Conservation (phyloP, 2,888 invertebrate species). For the Acanthosepion esculentum region DNA sequence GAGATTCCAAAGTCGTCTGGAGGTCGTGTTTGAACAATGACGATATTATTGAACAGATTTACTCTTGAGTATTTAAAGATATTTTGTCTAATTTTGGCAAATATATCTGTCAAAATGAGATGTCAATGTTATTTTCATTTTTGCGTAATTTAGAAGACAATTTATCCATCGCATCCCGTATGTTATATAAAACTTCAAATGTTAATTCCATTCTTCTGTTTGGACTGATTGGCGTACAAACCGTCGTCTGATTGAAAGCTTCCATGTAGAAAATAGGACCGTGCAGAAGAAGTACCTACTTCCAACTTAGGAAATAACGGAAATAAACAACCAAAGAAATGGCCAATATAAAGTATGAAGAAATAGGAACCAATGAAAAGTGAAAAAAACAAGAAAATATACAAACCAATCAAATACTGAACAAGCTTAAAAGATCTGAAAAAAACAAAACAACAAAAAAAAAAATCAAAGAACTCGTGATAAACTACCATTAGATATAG, state of each 20-base stretch:
- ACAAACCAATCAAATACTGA: neutral
- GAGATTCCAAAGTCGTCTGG: no score
- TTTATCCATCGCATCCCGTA: no score
- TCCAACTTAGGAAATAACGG: neutral
- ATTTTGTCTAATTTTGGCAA: no score
- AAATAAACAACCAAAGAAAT: neutral
- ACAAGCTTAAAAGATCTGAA: neutral
- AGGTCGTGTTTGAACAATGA: no score
- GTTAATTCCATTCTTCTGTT: neutral
- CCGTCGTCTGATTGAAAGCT: neutral
- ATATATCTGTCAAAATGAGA: no score
- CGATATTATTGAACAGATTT: no score
- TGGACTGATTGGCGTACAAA: neutral
- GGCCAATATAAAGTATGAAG: neutral
- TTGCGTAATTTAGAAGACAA: no score
- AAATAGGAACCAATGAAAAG: neutral
- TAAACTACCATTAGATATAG: neutral
- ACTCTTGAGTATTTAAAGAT: no score
- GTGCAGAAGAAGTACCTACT: neutral
- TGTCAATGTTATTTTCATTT: no score
- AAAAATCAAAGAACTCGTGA: no score
- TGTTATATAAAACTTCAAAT: neutral
- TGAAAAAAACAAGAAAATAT: neutral
- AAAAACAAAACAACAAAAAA: neutral
- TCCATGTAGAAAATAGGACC: neutral